Evolutionary conservation across 2,888 invertebrate genomes (phyloP).

Genomic region (Mythimna loreyi): DNA sequence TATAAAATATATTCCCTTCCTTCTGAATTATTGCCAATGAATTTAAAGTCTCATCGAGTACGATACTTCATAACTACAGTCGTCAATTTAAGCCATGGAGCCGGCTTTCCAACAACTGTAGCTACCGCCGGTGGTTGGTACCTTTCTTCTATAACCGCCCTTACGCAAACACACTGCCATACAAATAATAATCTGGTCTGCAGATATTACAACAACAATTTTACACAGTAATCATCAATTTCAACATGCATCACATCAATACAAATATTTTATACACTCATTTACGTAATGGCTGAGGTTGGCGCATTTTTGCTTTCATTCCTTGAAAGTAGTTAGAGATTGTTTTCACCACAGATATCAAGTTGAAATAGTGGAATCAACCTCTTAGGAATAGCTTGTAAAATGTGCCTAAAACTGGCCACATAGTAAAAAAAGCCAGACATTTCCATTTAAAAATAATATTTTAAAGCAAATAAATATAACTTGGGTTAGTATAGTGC

Average conservation of each 20-base stretch:
- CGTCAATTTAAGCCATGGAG: neutral
- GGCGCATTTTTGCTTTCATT: slow-evolving; percentile 2
- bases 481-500: slow-evolving; percentile 84
- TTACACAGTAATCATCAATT: slow-evolving; percentile 32
- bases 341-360: neutral
- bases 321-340: neutral
- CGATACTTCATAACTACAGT: neutral
- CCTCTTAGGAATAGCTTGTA: slow-evolving; percentile 9
- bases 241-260: slow-evolving; percentile 48
- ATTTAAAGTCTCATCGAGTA: neutral
- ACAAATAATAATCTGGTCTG: slow-evolving; percentile 49
- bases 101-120: neutral
- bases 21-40: neutral
- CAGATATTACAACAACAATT: slow-evolving; percentile 46
- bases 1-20: too few relatives aligned
- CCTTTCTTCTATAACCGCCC: slow-evolving; percentile 12
- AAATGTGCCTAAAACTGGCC: slow-evolving; percentile 21
- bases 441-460: slow-evolving; percentile 13
- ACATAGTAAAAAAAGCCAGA: slow-evolving; percentile 34
- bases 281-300: slow-evolving; percentile 15
- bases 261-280: slow-evolving; percentile 21
- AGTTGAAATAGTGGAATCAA: neutral
- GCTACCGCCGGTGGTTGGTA: neutral
- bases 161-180: slow-evolving; percentile 12
- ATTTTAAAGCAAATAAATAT: slow-evolving; percentile 52